A percentile compares a stretch with the other conserved stretches of the same genome.
Evolutionary conservation across 2,888 invertebrate genomes (phyloP).

Genomic region (Pachymerium ferrugineum): DNA sequence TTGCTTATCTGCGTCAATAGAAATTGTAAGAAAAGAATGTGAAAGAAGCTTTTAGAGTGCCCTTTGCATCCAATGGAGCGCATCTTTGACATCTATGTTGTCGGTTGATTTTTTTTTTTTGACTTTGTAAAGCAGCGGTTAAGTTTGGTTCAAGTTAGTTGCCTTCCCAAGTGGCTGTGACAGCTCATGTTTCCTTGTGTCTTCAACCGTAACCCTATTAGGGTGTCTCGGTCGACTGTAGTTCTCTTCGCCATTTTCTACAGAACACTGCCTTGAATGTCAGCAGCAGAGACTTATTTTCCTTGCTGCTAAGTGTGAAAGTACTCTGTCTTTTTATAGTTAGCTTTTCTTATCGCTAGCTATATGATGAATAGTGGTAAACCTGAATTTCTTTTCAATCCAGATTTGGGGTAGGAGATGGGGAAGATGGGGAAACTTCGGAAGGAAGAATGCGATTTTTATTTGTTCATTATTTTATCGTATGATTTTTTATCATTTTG

Average conservation of each 20-base stretch:
- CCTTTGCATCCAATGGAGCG: constrained; percentile 19
- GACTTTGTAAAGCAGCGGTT: constrained; percentile 23
- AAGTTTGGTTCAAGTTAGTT: constrained; percentile 17
- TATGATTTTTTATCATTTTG: neutral
- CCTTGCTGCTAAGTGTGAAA: constrained; percentile 33
- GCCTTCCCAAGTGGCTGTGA: constrained; percentile 27
- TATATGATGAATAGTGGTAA: constrained; percentile 31
- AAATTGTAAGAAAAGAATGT: neutral
- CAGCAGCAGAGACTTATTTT: constrained; percentile 32
- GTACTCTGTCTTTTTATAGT: constrained; percentile 28
- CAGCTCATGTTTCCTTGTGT: constrained; percentile 27
- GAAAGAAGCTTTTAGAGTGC: constrained; percentile 10
- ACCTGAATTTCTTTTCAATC: constrained; percentile 15
- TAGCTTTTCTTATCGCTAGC: constrained; percentile 32
- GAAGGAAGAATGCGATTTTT: neutral
- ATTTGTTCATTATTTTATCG: neutral
- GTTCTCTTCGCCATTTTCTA: constrained; percentile 25
- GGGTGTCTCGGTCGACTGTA: constrained; percentile 27
- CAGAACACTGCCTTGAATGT: constrained; percentile 14
- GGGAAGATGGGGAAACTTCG: constrained; percentile 14
- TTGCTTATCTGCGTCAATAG: neutral
- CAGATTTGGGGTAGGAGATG: neutral
- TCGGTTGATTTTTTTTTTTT: constrained; percentile 1
- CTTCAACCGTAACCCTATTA: constrained; percentile 20
- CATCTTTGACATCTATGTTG: constrained; percentile 11